Evolutionary conservation across 2,113 vertebrate species (phyloP).

Genomic region (Pyrgilauda ruficollis): DNA sequence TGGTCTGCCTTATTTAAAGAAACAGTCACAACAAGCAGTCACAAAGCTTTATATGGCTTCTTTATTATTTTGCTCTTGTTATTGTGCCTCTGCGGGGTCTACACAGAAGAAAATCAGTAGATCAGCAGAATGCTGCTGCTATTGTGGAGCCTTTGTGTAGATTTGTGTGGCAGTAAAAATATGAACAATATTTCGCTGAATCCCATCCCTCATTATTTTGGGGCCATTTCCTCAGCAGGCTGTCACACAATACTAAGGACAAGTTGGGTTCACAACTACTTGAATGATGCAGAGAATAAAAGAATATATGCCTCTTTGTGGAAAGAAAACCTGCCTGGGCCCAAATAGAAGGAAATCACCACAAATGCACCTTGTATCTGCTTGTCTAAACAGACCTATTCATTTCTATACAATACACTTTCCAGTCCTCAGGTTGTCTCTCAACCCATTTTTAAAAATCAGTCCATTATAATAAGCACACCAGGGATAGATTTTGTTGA

Average conservation of each 20-base stretch:
- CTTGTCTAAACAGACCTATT: slow-evolving; percentile 67
- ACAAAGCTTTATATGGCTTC: slow-evolving; percentile 69
- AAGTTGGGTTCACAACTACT: slow-evolving; percentile 72
- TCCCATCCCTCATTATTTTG: slow-evolving; percentile 75
- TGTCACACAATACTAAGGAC: slow-evolving; percentile 69
- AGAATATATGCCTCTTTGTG: slow-evolving; percentile 65
- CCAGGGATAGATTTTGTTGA: slow-evolving; percentile 39
- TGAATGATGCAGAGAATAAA: slow-evolving; percentile 78
- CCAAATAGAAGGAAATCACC: slow-evolving; percentile 69
- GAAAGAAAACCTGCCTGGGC: slow-evolving; percentile 65
- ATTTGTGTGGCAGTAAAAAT: slow-evolving; percentile 67
- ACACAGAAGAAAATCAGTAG: slow-evolving; percentile 71
- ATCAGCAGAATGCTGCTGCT: slow-evolving; percentile 71
- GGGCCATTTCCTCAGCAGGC: slow-evolving; percentile 77
- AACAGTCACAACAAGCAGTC: slow-evolving; percentile 48
- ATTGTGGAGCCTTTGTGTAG: slow-evolving; percentile 73
- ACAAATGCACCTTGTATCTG: slow-evolving; percentile 55
- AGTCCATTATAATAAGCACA: slow-evolving; percentile 27
- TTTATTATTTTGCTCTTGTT: slow-evolving; percentile 73
- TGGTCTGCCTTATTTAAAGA: slow-evolving; percentile 63
- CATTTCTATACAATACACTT: slow-evolving; percentile 46
- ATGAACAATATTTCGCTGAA: slow-evolving; percentile 74
- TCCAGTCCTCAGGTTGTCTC: slow-evolving; percentile 31
- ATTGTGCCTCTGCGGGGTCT: slow-evolving; percentile 68
- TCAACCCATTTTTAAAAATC: slow-evolving; percentile 20